These are phyloP conservation scores for Anguilla megastoma DNA, from an alignment of 2,797 vertebrate species.

Conservation along the genomic window DNA sequence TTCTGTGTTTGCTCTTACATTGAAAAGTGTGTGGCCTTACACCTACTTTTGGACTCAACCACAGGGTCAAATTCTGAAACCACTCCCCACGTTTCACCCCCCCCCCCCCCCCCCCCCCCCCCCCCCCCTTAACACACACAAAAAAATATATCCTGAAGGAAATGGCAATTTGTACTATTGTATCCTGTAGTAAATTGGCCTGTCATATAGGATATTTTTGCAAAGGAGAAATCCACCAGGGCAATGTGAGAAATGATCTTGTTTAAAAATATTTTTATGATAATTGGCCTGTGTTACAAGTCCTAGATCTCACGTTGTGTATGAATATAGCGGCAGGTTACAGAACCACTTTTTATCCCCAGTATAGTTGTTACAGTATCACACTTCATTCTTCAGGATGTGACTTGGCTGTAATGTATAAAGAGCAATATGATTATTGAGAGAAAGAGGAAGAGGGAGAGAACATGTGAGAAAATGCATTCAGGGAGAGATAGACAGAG, in stretches of 20 bases:
- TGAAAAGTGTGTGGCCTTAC: not conserved
- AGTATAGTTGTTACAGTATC: not conserved
- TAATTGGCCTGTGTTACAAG: not conserved
- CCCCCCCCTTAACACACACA: not conserved
- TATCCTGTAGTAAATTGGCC: not conserved
- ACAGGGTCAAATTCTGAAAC: not conserved
- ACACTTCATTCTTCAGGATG: not conserved
- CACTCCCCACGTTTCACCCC: not conserved
- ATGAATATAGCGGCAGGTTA: not conserved
- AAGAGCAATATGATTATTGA: not conserved
- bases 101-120: not conserved
- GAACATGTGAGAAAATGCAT: not conserved
- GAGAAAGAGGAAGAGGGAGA: not conserved
- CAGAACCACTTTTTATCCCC: not conserved
- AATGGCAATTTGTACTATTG: not conserved
- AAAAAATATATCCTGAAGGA: not conserved
- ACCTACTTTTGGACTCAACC: not conserved
- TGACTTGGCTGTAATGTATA: not conserved
- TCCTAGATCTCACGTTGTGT: not conserved
- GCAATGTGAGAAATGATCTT: not conserved
- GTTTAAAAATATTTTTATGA: not conserved
- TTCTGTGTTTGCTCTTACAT: not conserved
- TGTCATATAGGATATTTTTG: not conserved
- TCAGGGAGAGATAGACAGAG: too few species aligned
- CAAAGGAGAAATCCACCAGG: not conserved